Evolutionary conservation across 1,140 invertebrate genomes (phyloP).

Genomic region (Apis cerana): DNA sequence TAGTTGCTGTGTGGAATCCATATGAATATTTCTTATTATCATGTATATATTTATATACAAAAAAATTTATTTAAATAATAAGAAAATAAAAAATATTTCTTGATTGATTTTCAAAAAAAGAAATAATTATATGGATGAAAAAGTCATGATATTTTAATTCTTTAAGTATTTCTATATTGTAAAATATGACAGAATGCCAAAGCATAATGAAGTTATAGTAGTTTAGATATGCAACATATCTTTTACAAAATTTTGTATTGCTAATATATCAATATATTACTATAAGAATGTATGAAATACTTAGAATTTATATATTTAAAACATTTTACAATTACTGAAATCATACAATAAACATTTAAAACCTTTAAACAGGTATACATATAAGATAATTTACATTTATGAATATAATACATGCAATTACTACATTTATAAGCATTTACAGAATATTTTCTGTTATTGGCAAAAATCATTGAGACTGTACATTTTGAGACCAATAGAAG

Average conservation of each 20-base stretch:
- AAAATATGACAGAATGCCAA: constrained; percentile 60
- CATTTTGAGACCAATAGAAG: constrained; percentile 30
- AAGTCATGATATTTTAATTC: constrained; percentile 47
- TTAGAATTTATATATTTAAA: constrained; percentile 32
- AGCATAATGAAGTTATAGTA: constrained; percentile 61
- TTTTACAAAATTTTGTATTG: constrained; percentile 46
- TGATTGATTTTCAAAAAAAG: constrained; percentile 40
- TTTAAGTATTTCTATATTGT: constrained; percentile 53
- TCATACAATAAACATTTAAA: constrained; percentile 29
- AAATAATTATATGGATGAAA: constrained; percentile 38
- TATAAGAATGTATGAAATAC: constrained; percentile 18
- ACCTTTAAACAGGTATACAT: constrained; percentile 8
- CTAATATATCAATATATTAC: constrained; percentile 19
- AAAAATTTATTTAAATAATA: constrained; percentile 14
- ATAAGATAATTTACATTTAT: neutral
- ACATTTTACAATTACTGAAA: constrained; percentile 14
- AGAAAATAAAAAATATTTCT: constrained; percentile 12
- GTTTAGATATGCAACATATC: constrained; percentile 45
- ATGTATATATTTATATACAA: constrained; percentile 38
- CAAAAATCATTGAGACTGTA: constrained; percentile 24
- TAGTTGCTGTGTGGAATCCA: constrained; percentile 10
- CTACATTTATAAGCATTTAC: constrained; percentile 41
- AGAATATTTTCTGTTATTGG: constrained; percentile 11
- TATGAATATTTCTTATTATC: constrained; percentile 30
- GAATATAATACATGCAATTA: constrained; percentile 3